These are phyloP conservation scores for Tetraneura akinire DNA, from an alignment of 1,140 invertebrate genomes.

Conservation along the genomic window DNA sequence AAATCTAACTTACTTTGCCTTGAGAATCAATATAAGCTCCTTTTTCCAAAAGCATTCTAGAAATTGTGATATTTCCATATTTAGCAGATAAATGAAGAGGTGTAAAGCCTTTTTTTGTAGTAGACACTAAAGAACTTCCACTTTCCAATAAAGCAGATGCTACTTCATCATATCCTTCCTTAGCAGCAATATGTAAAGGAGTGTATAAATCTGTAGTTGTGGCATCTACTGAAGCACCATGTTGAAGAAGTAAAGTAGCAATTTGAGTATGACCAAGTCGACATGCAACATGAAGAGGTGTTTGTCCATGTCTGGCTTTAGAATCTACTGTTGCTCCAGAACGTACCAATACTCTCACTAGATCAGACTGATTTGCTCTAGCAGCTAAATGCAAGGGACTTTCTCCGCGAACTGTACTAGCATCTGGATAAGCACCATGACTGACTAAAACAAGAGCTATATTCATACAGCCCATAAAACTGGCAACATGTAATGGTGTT, in stretches of 20 bases:
- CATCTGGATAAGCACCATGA: conserved; percentile 91
- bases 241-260: conserved; percentile 85
- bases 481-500: conserved; percentile 95
- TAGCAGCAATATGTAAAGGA: conserved; percentile 95
- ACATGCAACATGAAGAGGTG: conserved; percentile 89
- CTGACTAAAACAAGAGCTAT: conserved; percentile 96
- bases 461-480: conserved; percentile 99
- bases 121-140: conserved; percentile 84
- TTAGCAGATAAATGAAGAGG: conserved; percentile 96
- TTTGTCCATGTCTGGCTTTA: conserved; percentile 81
- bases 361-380: conserved; percentile 87
- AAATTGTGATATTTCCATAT: conserved; percentile 94
- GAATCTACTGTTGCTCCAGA: conserved; percentile 97
- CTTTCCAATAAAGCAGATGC: conserved; percentile 89
- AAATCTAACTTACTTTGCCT: conserved; percentile 71
- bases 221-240: conserved; percentile 83
- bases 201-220: conserved; percentile 94
- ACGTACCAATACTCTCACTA: conserved; percentile 86
- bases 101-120: conserved; percentile 96
- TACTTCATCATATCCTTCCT: conserved; percentile 90
- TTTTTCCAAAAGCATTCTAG: conserved; percentile 80
- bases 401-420: conserved; percentile 94
- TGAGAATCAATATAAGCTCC: conserved; percentile 91
- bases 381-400: conserved; percentile 96
- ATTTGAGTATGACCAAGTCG: conserved; percentile 92